A percentile compares a stretch with the other conserved stretches of the same genome.
phyloP scores from a whole-genome alignment of 2,888 invertebrate genomes.

The Atrina japonica region DNA sequence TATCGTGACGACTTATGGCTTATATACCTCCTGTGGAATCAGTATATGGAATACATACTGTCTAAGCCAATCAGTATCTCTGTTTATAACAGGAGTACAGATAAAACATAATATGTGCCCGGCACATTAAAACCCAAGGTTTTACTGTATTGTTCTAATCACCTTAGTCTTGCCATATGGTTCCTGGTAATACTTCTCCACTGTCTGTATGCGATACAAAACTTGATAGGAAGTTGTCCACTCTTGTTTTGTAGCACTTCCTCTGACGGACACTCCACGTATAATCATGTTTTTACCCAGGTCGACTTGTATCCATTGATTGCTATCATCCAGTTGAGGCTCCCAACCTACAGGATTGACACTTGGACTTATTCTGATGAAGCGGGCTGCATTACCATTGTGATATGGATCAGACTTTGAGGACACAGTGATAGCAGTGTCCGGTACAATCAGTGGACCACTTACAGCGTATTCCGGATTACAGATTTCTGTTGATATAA shows the following conservation, averaged over 20 bases:
- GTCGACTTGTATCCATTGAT: constrained; percentile 56
- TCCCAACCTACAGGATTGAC: constrained; percentile 55
- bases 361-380: constrained; percentile 48
- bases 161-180: constrained; percentile 62
- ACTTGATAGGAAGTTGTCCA: constrained; percentile 62
- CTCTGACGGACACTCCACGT: constrained; percentile 59
- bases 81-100: no score
- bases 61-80: no score
- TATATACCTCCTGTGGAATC: no score
- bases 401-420: constrained; percentile 48
- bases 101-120: no score
- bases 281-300: constrained; percentile 52
- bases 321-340: constrained; percentile 40
- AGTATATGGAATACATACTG: no score
- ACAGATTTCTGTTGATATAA: constrained; percentile 57
- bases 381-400: constrained; percentile 51
- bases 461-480: constrained; percentile 66
- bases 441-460: constrained; percentile 64
- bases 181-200: constrained; percentile 58
- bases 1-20: no score
- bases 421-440: constrained; percentile 54
- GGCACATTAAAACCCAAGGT: no score
- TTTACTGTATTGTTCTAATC: no score
- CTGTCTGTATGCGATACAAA: constrained; percentile 40
- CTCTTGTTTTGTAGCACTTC: constrained; percentile 58